Evolutionary conservation across 2,888 invertebrate species (phyloP).

Genomic region (Sphaerophoria rueppellii): DNA sequence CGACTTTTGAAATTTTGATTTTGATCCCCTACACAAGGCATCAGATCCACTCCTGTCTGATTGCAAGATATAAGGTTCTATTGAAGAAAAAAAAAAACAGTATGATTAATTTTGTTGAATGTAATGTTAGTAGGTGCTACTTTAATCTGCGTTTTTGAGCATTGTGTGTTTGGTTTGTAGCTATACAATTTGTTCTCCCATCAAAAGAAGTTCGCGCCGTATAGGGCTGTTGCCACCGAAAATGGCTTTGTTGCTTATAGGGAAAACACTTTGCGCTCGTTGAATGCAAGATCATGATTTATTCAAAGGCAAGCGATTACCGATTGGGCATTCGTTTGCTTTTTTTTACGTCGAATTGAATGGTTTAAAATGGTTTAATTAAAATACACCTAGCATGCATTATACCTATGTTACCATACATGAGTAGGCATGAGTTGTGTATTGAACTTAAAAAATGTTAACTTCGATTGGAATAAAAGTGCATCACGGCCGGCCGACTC

Average conservation of each 20-base stretch:
- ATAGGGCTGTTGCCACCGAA: background rate
- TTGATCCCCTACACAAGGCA: background rate
- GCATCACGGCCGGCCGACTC: too few species aligned
- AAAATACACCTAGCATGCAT: too few species aligned
- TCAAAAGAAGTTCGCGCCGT: constrained; percentile 19
- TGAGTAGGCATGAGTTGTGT: too few species aligned
- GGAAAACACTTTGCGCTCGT: constrained; percentile 57
- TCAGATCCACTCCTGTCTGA: background rate
- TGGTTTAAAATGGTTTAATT: too few species aligned
- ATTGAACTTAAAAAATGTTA: too few species aligned
- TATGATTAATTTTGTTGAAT: constrained; percentile 45
- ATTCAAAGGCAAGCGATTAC: constrained; percentile 58
- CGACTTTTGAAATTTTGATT: too few species aligned
- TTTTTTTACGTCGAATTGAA: too few species aligned
- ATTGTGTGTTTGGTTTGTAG: background rate
- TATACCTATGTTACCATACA: too few species aligned
- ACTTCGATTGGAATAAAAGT: too few species aligned
- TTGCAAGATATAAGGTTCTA: constrained; percentile 28
- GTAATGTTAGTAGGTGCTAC: background rate
- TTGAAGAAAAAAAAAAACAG: constrained; percentile 6
- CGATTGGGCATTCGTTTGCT: constrained; percentile 41
- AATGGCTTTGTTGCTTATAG: constrained; percentile 45
- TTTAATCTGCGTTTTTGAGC: constrained; percentile 11
- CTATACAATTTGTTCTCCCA: constrained; percentile 45
- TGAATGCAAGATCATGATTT: constrained; percentile 66